Base-by-base conservation (phyloP, 2,888 invertebrate species). In the Orgyia antiqua region DNA sequence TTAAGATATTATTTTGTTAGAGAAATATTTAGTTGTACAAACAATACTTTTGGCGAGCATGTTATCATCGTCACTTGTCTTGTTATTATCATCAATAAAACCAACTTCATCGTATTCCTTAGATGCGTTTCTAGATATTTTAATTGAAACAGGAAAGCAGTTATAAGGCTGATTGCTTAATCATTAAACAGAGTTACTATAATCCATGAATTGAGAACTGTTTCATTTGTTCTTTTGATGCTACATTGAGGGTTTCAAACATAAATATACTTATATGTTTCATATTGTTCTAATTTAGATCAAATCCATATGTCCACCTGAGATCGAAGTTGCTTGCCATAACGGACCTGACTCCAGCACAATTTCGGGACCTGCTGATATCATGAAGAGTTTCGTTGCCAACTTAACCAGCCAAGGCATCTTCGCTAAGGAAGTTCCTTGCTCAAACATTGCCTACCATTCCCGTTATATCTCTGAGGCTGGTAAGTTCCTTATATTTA, bases 371-470 rank as follows among this genome's bases (percentile, higher is more conserved):
- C 95, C 95, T 0, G 88, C 89, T 18, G 91, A 91, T 2, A 82
- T 89, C 25, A 89, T 95, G 61, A 82, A 88, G 47, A 68, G 58
- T 26, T 94, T 94, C 60, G 90, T 94, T 0, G 87, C 84, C 1
- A 79, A 91, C 40, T 68, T 95, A 12, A 87, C 90, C 39, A 87
- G 88, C 0, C 90, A 94, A 48, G 92, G 91, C 0, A 88, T 95
- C 25, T 95, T 95, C 58, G 95, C 95, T 0, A 90, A 91, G 41
- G 91, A 94, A 56, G 95, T 97, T 0, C 92, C 94, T 12, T 94
- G 94, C 56, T 91, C 94, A 29, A 94, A 95, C 58, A 94, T 96
- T 48, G 95, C 97, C 0, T 97, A 96, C 60, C 97, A 97, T 65
- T 95, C 95, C 36, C 89, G 90, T 31, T 95, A 95, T 52, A 94